A percentile compares a stretch with the other conserved stretches of the same genome.
phyloP scores from a whole-genome alignment of 2,888 invertebrate species.

The Lasioglossum leucozonium region DNA sequence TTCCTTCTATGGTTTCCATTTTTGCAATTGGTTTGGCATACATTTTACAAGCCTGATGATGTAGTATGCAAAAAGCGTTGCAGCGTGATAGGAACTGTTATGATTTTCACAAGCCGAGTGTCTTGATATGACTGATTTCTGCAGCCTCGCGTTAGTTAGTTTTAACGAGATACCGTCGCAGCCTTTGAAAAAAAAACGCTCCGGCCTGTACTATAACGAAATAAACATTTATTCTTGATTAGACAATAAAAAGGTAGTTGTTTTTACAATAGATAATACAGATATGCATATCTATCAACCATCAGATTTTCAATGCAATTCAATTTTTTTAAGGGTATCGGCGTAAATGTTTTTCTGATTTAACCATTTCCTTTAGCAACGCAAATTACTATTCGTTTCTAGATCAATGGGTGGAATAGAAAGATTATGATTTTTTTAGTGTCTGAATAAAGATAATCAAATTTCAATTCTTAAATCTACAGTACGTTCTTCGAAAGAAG shows the following conservation, averaged over 20 bases:
- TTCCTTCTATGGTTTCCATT: background rate
- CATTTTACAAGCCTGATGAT: conserved; percentile 34
- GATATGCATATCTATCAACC: background rate
- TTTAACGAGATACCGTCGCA: conserved; percentile 52
- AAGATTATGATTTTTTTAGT: background rate
- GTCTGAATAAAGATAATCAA: background rate
- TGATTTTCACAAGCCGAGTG: conserved; percentile 53
- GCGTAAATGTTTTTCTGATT: background rate
- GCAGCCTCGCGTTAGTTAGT: conserved; percentile 20
- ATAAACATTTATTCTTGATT: background rate
- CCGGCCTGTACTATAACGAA: background rate
- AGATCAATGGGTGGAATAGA: background rate
- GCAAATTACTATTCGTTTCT: background rate
- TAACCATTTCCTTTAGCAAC: background rate
- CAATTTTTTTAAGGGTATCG: background rate
- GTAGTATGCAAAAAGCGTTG: background rate
- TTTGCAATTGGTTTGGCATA: conserved; percentile 26
- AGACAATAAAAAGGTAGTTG: background rate
- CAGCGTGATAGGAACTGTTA: background rate
- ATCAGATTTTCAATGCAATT: background rate
- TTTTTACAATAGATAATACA: background rate
- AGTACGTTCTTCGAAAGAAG: background rate
- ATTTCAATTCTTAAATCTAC: background rate
- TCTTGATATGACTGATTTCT: conserved; percentile 54
- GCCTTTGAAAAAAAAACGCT: conserved; percentile 31